A percentile compares a stretch with the other conserved stretches of the same genome.
phyloP scores from a whole-genome alignment of 2,888 invertebrate genomes.

The Epirrhoe tristata region DNA sequence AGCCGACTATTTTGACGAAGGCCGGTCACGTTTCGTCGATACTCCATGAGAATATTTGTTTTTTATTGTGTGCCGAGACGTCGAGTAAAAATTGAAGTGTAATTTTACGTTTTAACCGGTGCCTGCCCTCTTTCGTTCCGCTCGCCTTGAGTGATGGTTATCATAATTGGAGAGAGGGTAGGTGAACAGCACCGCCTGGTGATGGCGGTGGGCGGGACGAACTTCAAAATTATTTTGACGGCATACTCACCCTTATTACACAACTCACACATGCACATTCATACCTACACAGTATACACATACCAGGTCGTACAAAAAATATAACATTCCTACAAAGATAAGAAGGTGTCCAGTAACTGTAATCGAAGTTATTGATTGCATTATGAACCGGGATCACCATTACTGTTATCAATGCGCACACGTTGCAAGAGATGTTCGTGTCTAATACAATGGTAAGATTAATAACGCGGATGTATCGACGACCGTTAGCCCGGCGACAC shows the following conservation, averaged over 20 bases:
- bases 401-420: constrained; percentile 79
- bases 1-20: constrained; percentile 84
- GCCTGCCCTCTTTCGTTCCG: constrained; percentile 85
- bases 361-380: constrained; percentile 77
- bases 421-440: constrained; percentile 75
- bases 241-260: constrained; percentile 46
- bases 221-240: constrained; percentile 57
- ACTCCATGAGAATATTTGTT: constrained; percentile 85
- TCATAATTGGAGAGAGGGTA: constrained; percentile 84
- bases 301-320: constrained; percentile 36
- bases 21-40: constrained; percentile 85
- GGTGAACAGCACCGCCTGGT: constrained; percentile 72
- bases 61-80: constrained; percentile 80
- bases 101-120: constrained; percentile 84
- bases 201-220: constrained; percentile 72
- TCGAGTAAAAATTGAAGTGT: constrained; percentile 83
- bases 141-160: constrained; percentile 85
- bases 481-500: constrained; percentile 78
- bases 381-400: constrained; percentile 69
- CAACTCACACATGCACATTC: not conserved
- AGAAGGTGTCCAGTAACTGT: constrained; percentile 68
- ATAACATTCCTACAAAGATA: constrained; percentile 51
- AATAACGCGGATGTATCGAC: constrained; percentile 78
- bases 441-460: constrained; percentile 83
- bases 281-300: not conserved